phyloP scores from a whole-genome alignment of 2,797 vertebrate genomes.

The Petrocephalus schoutedeni region DNA sequence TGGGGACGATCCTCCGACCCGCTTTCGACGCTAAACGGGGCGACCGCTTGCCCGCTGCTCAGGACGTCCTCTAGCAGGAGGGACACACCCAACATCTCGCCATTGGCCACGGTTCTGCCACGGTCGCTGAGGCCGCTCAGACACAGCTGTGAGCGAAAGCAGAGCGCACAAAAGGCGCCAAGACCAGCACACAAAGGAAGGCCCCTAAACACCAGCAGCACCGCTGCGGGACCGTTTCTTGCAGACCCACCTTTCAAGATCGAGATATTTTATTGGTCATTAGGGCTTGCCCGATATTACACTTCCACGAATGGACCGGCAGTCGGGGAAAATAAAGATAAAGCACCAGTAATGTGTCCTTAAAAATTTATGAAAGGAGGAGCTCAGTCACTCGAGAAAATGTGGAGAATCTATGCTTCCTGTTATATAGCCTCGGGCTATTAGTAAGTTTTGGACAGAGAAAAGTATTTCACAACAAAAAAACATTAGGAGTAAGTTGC shows the following conservation, averaged over 20 bases:
- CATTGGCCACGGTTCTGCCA: constrained; percentile 53
- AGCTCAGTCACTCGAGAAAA: neutral
- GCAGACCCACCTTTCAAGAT: neutral
- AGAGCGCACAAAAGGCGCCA: neutral
- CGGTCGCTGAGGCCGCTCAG: constrained; percentile 55
- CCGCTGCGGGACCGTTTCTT: neutral
- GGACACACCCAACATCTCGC: constrained; percentile 55
- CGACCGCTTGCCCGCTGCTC: constrained; percentile 34
- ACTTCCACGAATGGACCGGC: neutral
- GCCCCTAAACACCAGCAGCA: neutral
- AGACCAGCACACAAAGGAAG: neutral
- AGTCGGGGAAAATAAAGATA: neutral
- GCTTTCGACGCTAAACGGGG: constrained; percentile 45
- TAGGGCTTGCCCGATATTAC: neutral
- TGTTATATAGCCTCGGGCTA: neutral
- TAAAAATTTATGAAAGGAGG: neutral
- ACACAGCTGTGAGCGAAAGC: constrained; percentile 55
- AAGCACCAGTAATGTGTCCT: neutral
- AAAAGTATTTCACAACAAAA: neutral
- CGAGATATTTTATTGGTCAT: neutral
- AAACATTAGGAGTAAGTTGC: neutral
- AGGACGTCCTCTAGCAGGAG: constrained; percentile 63
- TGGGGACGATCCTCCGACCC: constrained; percentile 27
- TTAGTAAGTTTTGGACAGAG: neutral
- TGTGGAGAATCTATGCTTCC: neutral